Evolutionary conservation across 2,797 vertebrate genomes (phyloP).

Genomic region (Iguana delicatissima): DNA sequence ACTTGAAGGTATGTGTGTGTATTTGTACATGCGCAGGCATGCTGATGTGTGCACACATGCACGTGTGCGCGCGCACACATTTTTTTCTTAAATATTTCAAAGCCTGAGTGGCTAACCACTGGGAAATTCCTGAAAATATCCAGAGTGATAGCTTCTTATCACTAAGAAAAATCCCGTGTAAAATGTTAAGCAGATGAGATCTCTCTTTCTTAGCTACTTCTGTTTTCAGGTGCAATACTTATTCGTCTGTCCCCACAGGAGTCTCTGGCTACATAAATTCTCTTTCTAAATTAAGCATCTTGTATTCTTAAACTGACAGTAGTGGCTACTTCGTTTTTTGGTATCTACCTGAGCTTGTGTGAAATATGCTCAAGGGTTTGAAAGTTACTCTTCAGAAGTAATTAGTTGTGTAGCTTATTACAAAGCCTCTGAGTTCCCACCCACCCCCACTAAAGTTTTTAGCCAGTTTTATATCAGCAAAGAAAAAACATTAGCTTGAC

Average conservation of each 20-base stretch:
- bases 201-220: neutral
- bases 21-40: no score
- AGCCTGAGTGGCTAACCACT: neutral
- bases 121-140: conserved; percentile 26
- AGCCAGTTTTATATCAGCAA: neutral
- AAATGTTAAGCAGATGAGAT: conserved; percentile 18
- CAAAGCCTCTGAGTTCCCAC: neutral
- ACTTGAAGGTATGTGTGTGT: no score
- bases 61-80: neutral
- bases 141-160: conserved; percentile 45
- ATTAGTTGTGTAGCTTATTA: neutral
- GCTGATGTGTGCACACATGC: no score
- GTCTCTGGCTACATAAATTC: neutral
- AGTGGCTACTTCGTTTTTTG: neutral
- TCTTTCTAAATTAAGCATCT: neutral
- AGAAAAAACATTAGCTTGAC: neutral
- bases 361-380: neutral
- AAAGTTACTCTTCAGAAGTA: no score
- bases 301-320: neutral
- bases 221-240: neutral
- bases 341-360: neutral
- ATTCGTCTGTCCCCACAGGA: neutral
- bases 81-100: neutral
- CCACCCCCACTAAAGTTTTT: neutral
- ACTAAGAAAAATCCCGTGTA: conserved; percentile 26